Evolutionary conservation across 2,113 vertebrate species (phyloP).

Genomic region (Rynchops niger): DNA sequence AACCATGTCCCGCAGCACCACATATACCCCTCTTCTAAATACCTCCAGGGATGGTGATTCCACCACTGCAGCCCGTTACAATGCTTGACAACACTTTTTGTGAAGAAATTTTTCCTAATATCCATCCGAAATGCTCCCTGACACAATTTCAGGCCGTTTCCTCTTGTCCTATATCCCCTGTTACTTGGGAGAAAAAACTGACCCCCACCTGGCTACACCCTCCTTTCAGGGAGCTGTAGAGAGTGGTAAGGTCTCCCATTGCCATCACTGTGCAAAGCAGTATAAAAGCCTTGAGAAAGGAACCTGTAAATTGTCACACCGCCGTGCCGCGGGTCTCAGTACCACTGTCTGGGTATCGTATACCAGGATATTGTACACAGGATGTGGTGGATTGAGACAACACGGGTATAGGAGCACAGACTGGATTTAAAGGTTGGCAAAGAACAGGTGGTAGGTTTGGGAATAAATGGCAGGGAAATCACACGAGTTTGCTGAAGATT

Average conservation of each 20-base stretch:
- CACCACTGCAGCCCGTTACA: background rate
- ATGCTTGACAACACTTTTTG: background rate
- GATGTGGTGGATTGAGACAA: background rate
- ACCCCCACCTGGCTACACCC: background rate
- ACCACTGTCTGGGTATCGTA: accelerated
- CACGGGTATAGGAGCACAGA: accelerated
- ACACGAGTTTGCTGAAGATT: background rate
- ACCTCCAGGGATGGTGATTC: background rate
- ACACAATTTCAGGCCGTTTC: background rate
- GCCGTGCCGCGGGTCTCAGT: accelerated
- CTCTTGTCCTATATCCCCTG: background rate
- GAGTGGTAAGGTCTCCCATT: background rate
- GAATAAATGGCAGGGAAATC: background rate
- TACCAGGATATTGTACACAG: accelerated
- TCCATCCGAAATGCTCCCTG: background rate
- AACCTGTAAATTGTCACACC: accelerated
- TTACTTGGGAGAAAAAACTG: background rate
- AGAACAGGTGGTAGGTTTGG: background rate
- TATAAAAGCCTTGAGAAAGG: accelerated
- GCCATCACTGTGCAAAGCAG: accelerated
- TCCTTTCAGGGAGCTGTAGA: background rate
- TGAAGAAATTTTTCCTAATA: background rate
- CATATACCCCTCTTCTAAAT: background rate
- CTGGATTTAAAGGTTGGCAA: background rate
- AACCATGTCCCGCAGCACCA: background rate